These are phyloP conservation scores for Dendrolimus kikuchii DNA, from an alignment of 1,140 invertebrate genomes.

Conservation along the genomic window DNA sequence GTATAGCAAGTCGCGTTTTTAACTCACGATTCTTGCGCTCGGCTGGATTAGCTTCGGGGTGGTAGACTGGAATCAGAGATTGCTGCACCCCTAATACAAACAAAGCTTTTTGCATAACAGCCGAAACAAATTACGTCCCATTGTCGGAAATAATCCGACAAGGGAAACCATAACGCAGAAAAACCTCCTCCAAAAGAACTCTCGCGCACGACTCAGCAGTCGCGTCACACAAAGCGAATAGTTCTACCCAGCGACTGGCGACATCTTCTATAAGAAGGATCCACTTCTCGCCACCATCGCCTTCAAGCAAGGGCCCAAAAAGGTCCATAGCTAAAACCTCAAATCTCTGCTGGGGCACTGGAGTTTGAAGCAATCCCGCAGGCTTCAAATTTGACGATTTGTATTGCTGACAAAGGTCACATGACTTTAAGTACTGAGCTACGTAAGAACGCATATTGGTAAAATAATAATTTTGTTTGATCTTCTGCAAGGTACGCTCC, in stretches of 20 bases:
- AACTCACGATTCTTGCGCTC: slow-evolving; percentile 28
- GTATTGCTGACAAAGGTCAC: slow-evolving; percentile 24
- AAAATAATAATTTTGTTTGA: slow-evolving; percentile 30
- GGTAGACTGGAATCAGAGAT: slow-evolving; percentile 16
- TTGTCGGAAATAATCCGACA: slow-evolving; percentile 32
- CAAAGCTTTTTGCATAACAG: slow-evolving; percentile 34
- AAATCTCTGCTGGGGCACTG: slow-evolving; percentile 21
- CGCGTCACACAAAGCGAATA: slow-evolving; percentile 30
- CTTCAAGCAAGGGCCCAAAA: slow-evolving; percentile 31
- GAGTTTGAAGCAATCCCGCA: slow-evolving; percentile 22
- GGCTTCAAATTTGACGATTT: slow-evolving; percentile 35
- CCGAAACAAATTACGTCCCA: slow-evolving; percentile 17
- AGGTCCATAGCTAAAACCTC: slow-evolving; percentile 33
- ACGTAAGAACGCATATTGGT: slow-evolving; percentile 28
- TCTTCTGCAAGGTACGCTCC: slow-evolving; percentile 22
- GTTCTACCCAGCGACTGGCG: slow-evolving; percentile 37
- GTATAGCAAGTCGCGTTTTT: slow-evolving; percentile 12
- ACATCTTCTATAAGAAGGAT: slow-evolving; percentile 41
- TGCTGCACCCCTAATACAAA: slow-evolving; percentile 16
- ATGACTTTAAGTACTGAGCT: slow-evolving; percentile 19
- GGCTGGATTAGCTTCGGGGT: slow-evolving; percentile 23
- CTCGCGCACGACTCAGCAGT: slow-evolving; percentile 34
- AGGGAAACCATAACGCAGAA: slow-evolving; percentile 44
- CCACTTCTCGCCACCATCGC: slow-evolving; percentile 19
- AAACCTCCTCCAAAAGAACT: slow-evolving; percentile 34